phyloP scores from a whole-genome alignment of 2,113 vertebrate species.

The Murina feae region DNA sequence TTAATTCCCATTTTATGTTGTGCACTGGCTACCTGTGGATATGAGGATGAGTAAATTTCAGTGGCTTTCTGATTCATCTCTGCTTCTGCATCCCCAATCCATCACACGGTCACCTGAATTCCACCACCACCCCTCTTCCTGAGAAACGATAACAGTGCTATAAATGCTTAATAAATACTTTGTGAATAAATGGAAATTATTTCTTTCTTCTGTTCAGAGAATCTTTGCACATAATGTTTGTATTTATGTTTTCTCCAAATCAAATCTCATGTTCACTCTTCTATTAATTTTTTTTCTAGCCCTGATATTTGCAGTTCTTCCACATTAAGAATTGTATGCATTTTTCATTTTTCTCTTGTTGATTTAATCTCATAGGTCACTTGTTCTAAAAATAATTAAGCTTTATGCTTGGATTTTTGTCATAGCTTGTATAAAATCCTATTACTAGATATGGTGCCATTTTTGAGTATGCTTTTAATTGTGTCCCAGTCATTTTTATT shows the following conservation, averaged over 20 bases:
- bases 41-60: background rate
- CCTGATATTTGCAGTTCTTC: slow-evolving; percentile 3
- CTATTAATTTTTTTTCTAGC: slow-evolving; percentile 28
- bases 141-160: slow-evolving; percentile 28
- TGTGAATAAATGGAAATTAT: slow-evolving; percentile 22
- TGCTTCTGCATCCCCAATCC: background rate
- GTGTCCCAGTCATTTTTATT: slow-evolving; percentile 36
- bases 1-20: background rate
- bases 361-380: slow-evolving; percentile 57
- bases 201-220: slow-evolving; percentile 14
- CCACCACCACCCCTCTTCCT: background rate
- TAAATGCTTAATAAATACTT: slow-evolving; percentile 37
- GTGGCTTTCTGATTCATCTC: background rate
- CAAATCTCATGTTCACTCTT: slow-evolving; percentile 28
- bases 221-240: slow-evolving; percentile 27
- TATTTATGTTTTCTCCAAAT: slow-evolving; percentile 41
- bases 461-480: slow-evolving; percentile 46
- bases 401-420: slow-evolving; percentile 22
- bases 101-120: slow-evolving; percentile 21
- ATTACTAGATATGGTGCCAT: slow-evolving; percentile 29
- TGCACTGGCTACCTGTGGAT: background rate
- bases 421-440: slow-evolving; percentile 31
- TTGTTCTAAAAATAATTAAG: background rate
- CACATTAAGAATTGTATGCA: background rate
- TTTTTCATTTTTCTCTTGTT: slow-evolving; percentile 37